Base-by-base conservation (phyloP, 1,140 invertebrate species). In the Luehdorfia chinensis region DNA sequence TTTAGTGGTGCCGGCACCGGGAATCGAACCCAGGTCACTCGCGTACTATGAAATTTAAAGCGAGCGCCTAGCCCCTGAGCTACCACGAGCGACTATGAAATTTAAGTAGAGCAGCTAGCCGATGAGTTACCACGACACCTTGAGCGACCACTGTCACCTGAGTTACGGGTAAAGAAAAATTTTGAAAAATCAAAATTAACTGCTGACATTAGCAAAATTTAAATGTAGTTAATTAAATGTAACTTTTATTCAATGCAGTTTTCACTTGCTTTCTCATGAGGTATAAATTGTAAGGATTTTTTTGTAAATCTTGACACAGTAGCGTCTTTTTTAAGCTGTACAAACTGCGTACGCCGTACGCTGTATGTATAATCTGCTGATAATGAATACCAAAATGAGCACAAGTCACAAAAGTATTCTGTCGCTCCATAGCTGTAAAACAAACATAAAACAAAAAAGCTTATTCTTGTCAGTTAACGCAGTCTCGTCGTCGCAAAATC, bases 321-420 rank as follows among this genome's bases (percentile, higher is more conserved):
- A 44, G 37, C 16, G 16, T 44, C 31, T 34, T 41, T 28, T 41
- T 14, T 48, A 37, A 44, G 28, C 19, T 41, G 47, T 36, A 43
- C 41, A 19, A 47, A 39, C 21, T 55, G 57, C 50, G 57, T 55
- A 53, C 50, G 8, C 49, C 32, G 54, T 64, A 60, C 48, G 50
- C 50, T 27, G 39, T 44, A 52, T 50, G 49, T 57, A 53, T 61
- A 78, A 75, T 69, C 65, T 67, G 55, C 67, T 68, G 43, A 69
- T 75, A 74, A 75, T 74, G 64, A 70, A 72, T 56, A 50, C 43
- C 50, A 58, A 56, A 63, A 66, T 61, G 55, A 55, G 65, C 52
- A 59, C 37, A 67, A 50, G 23, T 57, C 55, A 66, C 56, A 71
- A 76, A 71, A 62, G 47, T 48, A 48, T 64, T 66, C 70, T 68